Evolutionary conservation across 2,888 invertebrate genomes (phyloP), one percentile per base, ranked within the genome.

Genomic region (Mesorhabditis sp.): DNA sequence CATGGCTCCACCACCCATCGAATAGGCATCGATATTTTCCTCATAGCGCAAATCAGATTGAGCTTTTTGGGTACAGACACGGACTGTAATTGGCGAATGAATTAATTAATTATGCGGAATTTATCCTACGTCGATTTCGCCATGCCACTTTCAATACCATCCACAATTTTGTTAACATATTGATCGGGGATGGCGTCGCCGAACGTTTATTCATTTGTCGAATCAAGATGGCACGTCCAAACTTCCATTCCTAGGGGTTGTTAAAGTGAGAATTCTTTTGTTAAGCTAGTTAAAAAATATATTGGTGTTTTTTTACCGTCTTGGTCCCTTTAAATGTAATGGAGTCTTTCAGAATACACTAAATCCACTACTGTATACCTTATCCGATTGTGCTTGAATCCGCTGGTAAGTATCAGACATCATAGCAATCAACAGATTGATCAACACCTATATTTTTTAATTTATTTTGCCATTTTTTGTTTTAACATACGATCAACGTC

Each of bases 381-480:
- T 96, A 88, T 98, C 98, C 65, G 97, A 97, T 91, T 97, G 96
- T 58, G 96, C 96, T 91, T 98, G 93, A 74, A 85, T 85, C 5
- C 84, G 91, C 88, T 97, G 96, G 89, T 98, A 97, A 86, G 97
- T 97, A 90, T 97, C 96, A 89, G 95, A 95, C 95, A 97, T 96
- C 96, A 97, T 96, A 90, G 97, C 97, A 91, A 97, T 97, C 88
- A 97, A 92, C 87, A 97, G 91, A 89, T 97, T 96, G 89, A 96
- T 94, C 86, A 97, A 91, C 87, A 97, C 96, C 75, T 79, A 15
- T 13, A 62, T 13, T 65, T 43, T 44, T 68, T 10, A 43, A n/a
- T 50, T 66, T 6, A 43, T 13, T 43, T 65, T 10, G 41, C 28
- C n/a, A 44, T 10, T 4, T 13, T 43, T 43, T 15, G n/a, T 4